phyloP scores from a whole-genome alignment of 2,113 vertebrate species.

The Peucedramus taeniatus region DNA sequence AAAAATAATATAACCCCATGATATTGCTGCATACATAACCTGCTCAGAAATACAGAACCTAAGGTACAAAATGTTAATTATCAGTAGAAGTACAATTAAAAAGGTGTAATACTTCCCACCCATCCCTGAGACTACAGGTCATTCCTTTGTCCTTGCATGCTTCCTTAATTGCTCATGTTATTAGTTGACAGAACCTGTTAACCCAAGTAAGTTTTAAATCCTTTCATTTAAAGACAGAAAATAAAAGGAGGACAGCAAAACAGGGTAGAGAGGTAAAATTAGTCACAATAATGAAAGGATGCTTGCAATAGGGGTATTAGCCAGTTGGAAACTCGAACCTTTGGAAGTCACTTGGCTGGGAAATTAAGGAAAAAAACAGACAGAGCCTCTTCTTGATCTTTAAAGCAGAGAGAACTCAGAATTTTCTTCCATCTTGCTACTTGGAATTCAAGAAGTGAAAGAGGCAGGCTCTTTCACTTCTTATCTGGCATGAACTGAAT shows the following conservation, averaged over 20 bases:
- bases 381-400: background rate
- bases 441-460: background rate
- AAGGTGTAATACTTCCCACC: background rate
- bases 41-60: background rate
- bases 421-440: background rate
- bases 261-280: background rate
- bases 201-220: background rate
- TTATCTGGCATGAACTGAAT: background rate
- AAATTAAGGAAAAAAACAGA: background rate
- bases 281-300: background rate
- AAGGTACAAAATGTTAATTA: background rate
- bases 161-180: background rate
- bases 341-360: background rate
- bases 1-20: background rate
- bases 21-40: background rate
- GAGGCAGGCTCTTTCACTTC: fast-evolving
- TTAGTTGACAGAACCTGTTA: background rate
- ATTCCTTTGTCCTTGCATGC: background rate
- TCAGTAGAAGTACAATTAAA: background rate
- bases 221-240: background rate
- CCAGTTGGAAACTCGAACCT: background rate
- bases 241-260: background rate
- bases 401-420: background rate
- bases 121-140: background rate
- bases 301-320: background rate